Conservation (phyloP, 1,140 invertebrate species). For the Trichoplusia ni region DNA sequence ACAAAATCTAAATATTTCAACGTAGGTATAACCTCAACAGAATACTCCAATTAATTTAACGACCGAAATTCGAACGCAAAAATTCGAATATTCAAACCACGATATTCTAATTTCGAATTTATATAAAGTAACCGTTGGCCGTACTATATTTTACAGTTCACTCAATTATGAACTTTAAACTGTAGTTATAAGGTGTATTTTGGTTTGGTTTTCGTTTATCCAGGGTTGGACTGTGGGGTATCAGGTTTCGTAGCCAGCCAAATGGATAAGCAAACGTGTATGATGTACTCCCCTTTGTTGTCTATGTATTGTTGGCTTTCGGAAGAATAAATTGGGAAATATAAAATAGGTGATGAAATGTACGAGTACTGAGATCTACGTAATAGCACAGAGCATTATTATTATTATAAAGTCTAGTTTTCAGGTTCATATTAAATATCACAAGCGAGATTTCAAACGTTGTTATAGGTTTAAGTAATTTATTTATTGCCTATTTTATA, state of each 20-base stretch:
- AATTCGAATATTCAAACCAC: slow-evolving; percentile 26
- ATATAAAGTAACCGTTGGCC: slow-evolving; percentile 19
- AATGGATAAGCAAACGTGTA: slow-evolving; percentile 65
- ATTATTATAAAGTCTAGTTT: no score
- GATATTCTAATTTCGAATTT: slow-evolving; percentile 35
- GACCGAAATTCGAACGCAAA: slow-evolving; percentile 7
- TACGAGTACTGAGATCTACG: no score
- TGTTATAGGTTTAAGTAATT: no score
- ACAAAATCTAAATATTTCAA: no score
- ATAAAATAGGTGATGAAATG: no score
- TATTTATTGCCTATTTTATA: no score
- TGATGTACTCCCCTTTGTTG: slow-evolving; percentile 35
- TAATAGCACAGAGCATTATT: no score
- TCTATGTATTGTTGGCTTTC: not conserved
- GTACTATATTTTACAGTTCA: not conserved
- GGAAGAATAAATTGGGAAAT: slow-evolving; percentile 4
- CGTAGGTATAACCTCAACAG: no score
- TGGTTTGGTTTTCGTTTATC: slow-evolving; percentile 14
- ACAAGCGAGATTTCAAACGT: no score
- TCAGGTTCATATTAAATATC: no score
- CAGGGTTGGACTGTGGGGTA: slow-evolving; percentile 36
- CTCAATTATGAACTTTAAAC: slow-evolving; percentile 23
- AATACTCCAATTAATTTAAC: not conserved
- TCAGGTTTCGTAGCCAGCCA: slow-evolving; percentile 58
- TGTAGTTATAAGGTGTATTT: slow-evolving; percentile 24